phyloP scores from a whole-genome alignment of 2,113 vertebrate species.

The Pristiophorus japonicus region DNA sequence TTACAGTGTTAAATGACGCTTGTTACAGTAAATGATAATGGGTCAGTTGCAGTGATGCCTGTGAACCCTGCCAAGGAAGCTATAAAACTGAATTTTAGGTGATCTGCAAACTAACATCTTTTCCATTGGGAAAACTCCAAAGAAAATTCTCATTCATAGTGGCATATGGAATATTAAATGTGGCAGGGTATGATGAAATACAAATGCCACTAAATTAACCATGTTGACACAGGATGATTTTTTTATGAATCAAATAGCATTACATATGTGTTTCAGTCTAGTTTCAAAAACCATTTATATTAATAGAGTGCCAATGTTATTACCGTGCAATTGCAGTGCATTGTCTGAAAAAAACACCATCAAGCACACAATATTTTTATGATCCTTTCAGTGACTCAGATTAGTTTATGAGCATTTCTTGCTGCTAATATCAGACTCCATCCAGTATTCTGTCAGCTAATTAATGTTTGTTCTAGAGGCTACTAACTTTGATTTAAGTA shows the following conservation, averaged over 20 bases:
- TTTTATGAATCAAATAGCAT: not conserved
- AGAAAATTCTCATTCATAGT: not conserved
- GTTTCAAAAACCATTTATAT: not conserved
- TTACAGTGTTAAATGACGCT: not conserved
- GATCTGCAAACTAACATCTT: not conserved
- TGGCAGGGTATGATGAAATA: not conserved
- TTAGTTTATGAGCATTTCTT: not conserved
- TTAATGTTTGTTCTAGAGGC: not conserved
- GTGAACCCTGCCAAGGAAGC: not conserved
- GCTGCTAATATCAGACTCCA: not conserved
- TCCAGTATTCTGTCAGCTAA: not conserved
- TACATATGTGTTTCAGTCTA: not conserved
- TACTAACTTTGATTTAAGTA: not conserved
- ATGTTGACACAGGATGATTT: not conserved
- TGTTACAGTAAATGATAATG: not conserved
- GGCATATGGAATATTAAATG: not conserved
- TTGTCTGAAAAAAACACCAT: not conserved
- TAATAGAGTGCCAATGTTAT: not conserved
- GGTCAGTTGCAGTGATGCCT: not conserved
- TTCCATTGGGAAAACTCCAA: not conserved
- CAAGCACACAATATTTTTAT: not conserved
- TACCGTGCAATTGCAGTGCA: not conserved
- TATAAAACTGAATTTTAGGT: not conserved
- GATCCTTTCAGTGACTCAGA: not conserved
- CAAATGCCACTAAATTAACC: not conserved